Evolutionary conservation across 2,888 invertebrate species (phyloP).

Genomic region (Coronaproctus castanopsis): DNA sequence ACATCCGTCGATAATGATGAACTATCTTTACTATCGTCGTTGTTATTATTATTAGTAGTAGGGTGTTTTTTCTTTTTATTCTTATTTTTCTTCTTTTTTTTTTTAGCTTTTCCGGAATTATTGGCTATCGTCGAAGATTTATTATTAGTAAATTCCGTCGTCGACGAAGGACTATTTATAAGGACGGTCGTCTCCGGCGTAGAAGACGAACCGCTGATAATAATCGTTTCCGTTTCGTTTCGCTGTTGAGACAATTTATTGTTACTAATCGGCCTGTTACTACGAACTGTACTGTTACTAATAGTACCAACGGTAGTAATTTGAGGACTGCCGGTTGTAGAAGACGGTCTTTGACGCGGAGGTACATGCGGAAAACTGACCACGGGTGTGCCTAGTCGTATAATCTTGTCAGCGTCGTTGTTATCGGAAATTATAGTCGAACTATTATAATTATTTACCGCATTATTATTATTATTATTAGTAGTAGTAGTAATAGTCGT

Average conservation of each 20-base stretch:
- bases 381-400: constrained; percentile 16
- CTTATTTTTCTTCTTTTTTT: constrained; percentile 23
- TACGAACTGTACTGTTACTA: constrained; percentile 10
- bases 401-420: constrained; percentile 12
- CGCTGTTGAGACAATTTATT: neutral
- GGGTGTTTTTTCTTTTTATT: constrained; percentile 24
- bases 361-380: constrained; percentile 18
- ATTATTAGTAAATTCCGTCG: neutral
- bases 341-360: constrained; percentile 13
- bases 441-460: constrained; percentile 18
- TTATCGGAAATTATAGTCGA: constrained; percentile 13
- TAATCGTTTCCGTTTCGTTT: neutral
- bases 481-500: constrained; percentile 15
- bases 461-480: constrained; percentile 18
- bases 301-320: constrained; percentile 10
- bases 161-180: constrained; percentile 13
- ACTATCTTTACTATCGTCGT: constrained; percentile 23
- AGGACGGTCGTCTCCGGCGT: constrained; percentile 6
- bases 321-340: constrained; percentile 16
- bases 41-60: constrained; percentile 25
- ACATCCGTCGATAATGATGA: constrained; percentile 29
- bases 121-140: constrained; percentile 15
- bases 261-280: constrained; percentile 7
- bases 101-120: constrained; percentile 13
- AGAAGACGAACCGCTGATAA: too few species aligned